phyloP scores from a whole-genome alignment of 2,888 invertebrate genomes.

The Bibio marci region DNA sequence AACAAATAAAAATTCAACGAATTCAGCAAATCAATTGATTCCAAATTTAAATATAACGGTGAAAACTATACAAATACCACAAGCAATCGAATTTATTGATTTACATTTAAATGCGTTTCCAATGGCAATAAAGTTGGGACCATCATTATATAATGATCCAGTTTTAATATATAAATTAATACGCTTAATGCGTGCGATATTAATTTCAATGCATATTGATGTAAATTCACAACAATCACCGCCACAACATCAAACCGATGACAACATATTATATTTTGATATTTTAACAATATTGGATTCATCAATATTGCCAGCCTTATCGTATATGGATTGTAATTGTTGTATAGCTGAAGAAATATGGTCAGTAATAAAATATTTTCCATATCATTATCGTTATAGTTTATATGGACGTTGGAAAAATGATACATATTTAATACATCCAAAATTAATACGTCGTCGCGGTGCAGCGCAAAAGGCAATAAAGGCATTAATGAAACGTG shows the following conservation, averaged over 20 bases:
- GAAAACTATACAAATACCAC: conserved; percentile 11
- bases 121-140: conserved; percentile 71
- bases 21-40: conserved; percentile 11
- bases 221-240: conserved; percentile 16
- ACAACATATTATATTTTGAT: conserved; percentile 57
- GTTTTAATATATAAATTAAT: conserved; percentile 77
- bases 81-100: conserved; percentile 50
- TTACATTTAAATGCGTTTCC: conserved; percentile 64
- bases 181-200: conserved; percentile 31
- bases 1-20: conserved; percentile 10
- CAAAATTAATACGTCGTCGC: conserved; percentile 64
- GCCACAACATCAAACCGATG: conserved; percentile 4
- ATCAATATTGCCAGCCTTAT: conserved; percentile 76
- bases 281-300: conserved; percentile 75
- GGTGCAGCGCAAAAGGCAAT: conserved; percentile 82
- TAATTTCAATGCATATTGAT: conserved; percentile 26
- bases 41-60: no score
- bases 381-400: conserved; percentile 70
- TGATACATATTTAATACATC: conserved; percentile 65
- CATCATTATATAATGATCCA: conserved; percentile 74
- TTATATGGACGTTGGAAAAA: conserved; percentile 96
- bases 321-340: conserved; percentile 86
- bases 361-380: conserved; percentile 69
- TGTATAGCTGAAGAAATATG: conserved; percentile 94
- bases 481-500: conserved; percentile 91